Evolutionary conservation across 2,888 invertebrate species (phyloP).

Genomic region (Meliscaeva auricollis): DNA sequence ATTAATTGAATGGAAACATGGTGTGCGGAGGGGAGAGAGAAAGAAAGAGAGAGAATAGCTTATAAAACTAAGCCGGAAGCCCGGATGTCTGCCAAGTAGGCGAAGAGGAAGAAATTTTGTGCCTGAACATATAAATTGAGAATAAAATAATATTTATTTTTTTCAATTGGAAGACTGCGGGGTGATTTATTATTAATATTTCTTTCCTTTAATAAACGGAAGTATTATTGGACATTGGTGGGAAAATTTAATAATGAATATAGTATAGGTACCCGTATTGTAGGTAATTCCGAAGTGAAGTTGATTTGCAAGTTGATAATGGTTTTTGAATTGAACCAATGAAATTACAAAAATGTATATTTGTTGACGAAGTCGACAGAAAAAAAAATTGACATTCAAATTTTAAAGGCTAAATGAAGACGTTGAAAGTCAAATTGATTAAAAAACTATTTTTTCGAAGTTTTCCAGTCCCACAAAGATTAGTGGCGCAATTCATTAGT

Average conservation of each 20-base stretch:
- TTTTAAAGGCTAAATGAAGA: too few species aligned
- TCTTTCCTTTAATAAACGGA: conserved; percentile 21
- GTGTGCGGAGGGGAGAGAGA: background rate
- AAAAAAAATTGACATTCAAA: too few species aligned
- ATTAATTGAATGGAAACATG: conserved; percentile 53
- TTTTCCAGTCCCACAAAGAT: too few species aligned
- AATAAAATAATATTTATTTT: conserved; percentile 34
- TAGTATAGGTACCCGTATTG: background rate
- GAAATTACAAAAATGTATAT: too few species aligned
- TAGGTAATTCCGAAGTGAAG: background rate
- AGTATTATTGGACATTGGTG: conserved; percentile 34
- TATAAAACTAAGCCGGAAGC: conserved; percentile 58
- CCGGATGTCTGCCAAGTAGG: conserved; percentile 62
- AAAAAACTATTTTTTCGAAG: too few species aligned
- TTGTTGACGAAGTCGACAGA: too few species aligned
- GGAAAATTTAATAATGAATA: background rate
- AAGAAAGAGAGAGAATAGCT: background rate
- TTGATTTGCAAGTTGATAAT: background rate
- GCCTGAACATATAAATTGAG: conserved; percentile 27
- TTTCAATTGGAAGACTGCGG: conserved; percentile 47
- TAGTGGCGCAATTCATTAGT: too few species aligned
- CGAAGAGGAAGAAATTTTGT: conserved; percentile 32
- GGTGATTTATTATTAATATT: conserved; percentile 53
- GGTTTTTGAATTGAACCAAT: too few species aligned
- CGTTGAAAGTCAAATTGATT: too few species aligned